Base-by-base conservation (phyloP, 2,888 invertebrate genomes). In the Xiphydria camelus region DNA sequence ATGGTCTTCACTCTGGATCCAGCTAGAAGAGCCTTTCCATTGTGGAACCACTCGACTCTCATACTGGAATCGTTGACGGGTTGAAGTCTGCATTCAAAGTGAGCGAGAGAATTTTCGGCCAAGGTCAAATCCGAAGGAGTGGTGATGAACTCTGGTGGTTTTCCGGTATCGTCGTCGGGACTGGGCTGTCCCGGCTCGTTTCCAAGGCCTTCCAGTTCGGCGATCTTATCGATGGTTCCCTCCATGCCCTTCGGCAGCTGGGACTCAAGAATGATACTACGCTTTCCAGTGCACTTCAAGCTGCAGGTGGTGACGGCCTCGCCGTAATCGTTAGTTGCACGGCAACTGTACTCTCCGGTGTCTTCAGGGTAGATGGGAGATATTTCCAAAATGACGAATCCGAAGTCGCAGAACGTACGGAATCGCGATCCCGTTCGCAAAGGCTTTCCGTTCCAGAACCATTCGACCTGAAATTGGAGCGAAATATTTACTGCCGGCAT, bases 11-110 rank as follows among this genome's bases (percentile, higher is more conserved):
- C 89, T 69, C 95, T 85, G 4, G 93, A 93, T 48, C 94, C 93
- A 44, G 92, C 89, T 74, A 90, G 83, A 49, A 98, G 82, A 3
- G 94, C 88, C 76, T 94, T 91, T 31, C 95, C 97, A 73, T 99
- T 95, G 69, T 95, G 95, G 85, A 86, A 97, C 97, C 97, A 98
- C 77, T 97, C 96, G 7, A 95, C 93, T 58, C 91, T 82, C 89
- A 95, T 91, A 67, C 91, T 92, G 4, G 92, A 89, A 75, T 95
- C 95, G 66, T 93, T 93, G 10, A 94, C 84, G 12, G 94, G 95
- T 55, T 87, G 85, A 45, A 94, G 78, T 43, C 91, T 85, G 66
- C 94, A 94, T 77, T 96, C 94, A 65, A 95, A 94, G 77, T 95
- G 93, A 35, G 94, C 94, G 48, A 94, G 80, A 4, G 89, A 86